These are phyloP conservation scores for Lycia hirtaria DNA, from an alignment of 2,888 invertebrate species.

Conservation along the genomic window DNA sequence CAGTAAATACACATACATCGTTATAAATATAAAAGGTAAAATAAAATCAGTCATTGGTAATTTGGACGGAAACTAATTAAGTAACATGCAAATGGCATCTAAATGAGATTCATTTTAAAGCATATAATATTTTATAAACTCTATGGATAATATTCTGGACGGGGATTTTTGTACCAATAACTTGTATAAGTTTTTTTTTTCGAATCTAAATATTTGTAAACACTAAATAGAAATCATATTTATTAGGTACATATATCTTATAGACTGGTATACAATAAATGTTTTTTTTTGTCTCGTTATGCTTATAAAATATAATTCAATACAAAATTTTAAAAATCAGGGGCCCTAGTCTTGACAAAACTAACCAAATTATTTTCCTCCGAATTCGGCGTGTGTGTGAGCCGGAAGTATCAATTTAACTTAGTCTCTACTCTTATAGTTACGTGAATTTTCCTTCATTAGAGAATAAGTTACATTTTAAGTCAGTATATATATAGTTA, in stretches of 20 bases:
- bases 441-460: too few relatives aligned
- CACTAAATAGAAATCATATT: not conserved
- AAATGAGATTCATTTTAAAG: slow-evolving; percentile 60
- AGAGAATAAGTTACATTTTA: too few relatives aligned
- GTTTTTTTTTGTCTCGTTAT: not conserved
- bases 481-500: too few relatives aligned
- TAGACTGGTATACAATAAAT: not conserved
- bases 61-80: slow-evolving; percentile 84
- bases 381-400: too few relatives aligned
- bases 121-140: slow-evolving; percentile 11
- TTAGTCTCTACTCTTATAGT: too few relatives aligned
- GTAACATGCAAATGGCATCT: slow-evolving; percentile 62
- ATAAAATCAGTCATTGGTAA: slow-evolving; percentile 80
- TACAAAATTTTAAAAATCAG: slow-evolving; percentile 1
- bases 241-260: not conserved
- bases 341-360: too few relatives aligned
- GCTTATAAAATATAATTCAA: not conserved
- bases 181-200: not conserved
- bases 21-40: slow-evolving; percentile 58
- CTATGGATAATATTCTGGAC: slow-evolving; percentile 52
- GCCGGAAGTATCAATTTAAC: too few relatives aligned
- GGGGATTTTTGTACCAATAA: slow-evolving; percentile 42
- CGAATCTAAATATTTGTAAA: too few relatives aligned
- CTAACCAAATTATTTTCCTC: too few relatives aligned
- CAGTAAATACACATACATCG: slow-evolving; percentile 55